Percentiles rank a stretch among this genome's conserved stretches.
phyloP scores from a whole-genome alignment of 2,888 invertebrate species.

The Scaptomyza polygonia region DNA sequence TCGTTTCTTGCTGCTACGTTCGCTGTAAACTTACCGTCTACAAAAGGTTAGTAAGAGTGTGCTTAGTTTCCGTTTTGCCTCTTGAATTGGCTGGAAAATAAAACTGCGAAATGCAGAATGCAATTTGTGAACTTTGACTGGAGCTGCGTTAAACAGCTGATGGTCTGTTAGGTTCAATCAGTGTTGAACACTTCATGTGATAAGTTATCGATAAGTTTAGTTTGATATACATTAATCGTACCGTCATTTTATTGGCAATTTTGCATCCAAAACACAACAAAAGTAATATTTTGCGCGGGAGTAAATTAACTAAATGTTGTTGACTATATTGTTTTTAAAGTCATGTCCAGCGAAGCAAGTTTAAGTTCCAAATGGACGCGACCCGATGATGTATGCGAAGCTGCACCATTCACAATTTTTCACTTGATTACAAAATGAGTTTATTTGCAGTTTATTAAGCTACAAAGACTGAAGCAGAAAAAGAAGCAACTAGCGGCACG shows the following conservation, averaged over 20 bases:
- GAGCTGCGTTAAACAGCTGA: conserved; percentile 2
- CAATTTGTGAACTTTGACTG: neutral
- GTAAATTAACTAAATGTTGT: conserved; percentile 4
- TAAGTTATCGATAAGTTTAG: neutral
- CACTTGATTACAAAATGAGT: neutral
- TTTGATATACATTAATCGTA: conserved; percentile 4
- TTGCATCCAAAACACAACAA: conserved; percentile 33
- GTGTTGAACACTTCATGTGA: conserved; percentile 4
- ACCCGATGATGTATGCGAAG: conserved; percentile 80
- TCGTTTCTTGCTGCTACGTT: no score
- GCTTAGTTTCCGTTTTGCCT: no score
- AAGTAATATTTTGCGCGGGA: conserved; percentile 45
- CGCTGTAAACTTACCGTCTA: no score
- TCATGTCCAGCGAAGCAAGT: conserved; percentile 70
- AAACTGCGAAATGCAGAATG: neutral
- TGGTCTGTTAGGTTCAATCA: neutral
- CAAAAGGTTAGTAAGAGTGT: neutral
- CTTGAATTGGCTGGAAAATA: neutral
- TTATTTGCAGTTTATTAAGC: conserved; percentile 84
- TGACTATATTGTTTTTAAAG: conserved; percentile 10
- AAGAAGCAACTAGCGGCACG: conserved; percentile 91
- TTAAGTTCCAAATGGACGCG: conserved; percentile 79
- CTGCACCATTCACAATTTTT: no score
- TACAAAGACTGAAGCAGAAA: conserved; percentile 90
- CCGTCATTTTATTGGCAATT: conserved; percentile 14